Evolutionary conservation across 1,140 invertebrate genomes (phyloP).

Genomic region (Pseudomyrmex gracilis): DNA sequence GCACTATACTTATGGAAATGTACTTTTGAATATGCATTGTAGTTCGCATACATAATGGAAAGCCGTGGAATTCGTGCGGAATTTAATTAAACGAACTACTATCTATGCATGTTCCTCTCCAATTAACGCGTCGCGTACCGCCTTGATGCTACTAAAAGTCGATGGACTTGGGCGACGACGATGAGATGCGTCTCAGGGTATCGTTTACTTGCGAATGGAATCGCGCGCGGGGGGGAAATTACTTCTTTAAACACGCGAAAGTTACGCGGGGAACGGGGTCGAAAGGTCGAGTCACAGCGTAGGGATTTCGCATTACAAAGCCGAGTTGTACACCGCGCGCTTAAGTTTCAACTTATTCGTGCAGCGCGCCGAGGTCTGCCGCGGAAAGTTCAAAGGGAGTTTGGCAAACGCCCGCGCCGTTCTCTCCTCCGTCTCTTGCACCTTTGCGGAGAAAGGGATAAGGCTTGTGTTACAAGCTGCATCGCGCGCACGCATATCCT

Average conservation of each 20-base stretch:
- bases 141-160: slow-evolving; percentile 23
- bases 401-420: slow-evolving; percentile 13
- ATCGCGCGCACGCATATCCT: background rate
- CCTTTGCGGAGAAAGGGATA: background rate
- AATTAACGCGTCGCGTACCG: slow-evolving; percentile 39
- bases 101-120: slow-evolving; percentile 19
- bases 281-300: background rate
- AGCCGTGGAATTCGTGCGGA: slow-evolving; percentile 25
- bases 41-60: slow-evolving; percentile 24
- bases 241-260: slow-evolving; percentile 21
- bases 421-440: background rate
- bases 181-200: background rate
- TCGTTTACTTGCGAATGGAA: background rate
- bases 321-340: slow-evolving; percentile 1
- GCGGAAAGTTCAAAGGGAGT: slow-evolving; percentile 50
- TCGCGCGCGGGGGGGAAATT: slow-evolving; percentile 1
- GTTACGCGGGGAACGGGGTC: background rate
- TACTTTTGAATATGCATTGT: slow-evolving; percentile 46
- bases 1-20: slow-evolving; percentile 37
- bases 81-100: slow-evolving; percentile 56
- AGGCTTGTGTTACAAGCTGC: slow-evolving; percentile 35
- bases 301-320: slow-evolving; percentile 59
- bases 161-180: slow-evolving; percentile 5
- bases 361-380: slow-evolving; percentile 1
- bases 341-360: slow-evolving; percentile 56